Base-by-base conservation (phyloP, 2,888 invertebrate species). In the Galeruca laticollis region DNA sequence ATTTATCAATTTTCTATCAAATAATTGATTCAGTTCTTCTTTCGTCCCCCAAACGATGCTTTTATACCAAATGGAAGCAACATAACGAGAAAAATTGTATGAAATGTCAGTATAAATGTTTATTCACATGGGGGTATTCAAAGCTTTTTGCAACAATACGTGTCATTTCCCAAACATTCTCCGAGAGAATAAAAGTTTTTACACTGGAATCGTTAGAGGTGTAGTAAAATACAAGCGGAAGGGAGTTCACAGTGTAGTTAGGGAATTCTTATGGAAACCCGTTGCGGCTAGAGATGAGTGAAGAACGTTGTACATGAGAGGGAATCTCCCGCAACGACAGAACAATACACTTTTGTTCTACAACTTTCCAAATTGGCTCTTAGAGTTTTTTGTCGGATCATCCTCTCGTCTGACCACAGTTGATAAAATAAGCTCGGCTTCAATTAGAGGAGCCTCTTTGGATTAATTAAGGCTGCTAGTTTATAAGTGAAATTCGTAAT, bases 261-360 rank as follows among this genome's bases (percentile, higher is more conserved):
- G 76, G 76, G 76, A 75, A 76, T 74, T 77, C 75, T 77, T 76
- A 76, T 75, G 76, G 74, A 66, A 74, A 76, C 74, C 70, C 71
- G 72, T 67, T 78, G 77, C 73, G 80, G 79, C 76, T 72, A 66
- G 74, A 71, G 76, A 74, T 81, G 82, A 84, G 83, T 83, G 81
- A 82, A 80, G 80, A 83, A 83, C 81, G 78, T 71, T 83, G 83
- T 83, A 79, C 75, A 73, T 73, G 71, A 72, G 72, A 75, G 78
- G 75, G 74, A 75, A 74, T 76, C 75, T 69, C 73, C 80, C 81
- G 70, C 82, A 78, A 77, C 79, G 77, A 84, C 84, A 84, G 83
- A 82, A 84, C 84, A 83, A 84, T 83, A 84, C 83, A 84, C 84
- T 84, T 84, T 82, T 82, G 82, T 79, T 79, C 79, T 60, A 79